Evolutionary conservation across 2,888 invertebrate genomes (phyloP), one percentile per base, ranked within the genome.

Genomic region (Drosophila neoperkinsi): DNA sequence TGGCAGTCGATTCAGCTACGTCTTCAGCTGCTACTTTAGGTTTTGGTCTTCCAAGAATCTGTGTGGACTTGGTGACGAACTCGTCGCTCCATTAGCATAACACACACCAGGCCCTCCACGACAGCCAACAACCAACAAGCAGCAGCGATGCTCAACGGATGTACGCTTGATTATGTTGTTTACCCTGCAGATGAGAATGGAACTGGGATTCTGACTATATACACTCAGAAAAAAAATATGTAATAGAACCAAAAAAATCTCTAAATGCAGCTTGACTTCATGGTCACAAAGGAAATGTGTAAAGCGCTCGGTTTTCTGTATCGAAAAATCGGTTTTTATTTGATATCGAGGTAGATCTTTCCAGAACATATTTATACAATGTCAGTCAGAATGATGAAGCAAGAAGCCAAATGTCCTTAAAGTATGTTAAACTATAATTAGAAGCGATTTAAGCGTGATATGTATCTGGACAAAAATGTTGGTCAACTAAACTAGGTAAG

Each of bases 141-240:
- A 53, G 56, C 61, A 28, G 28, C 16, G 61, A 46, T 43, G 53
- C 59, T 58, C 61, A 13, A 31, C 67, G 82, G 89, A 90, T 90
- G 87, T 87, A 80, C 82, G 90, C 87, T 78, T 87, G 87, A 90
- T 87, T 87, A 87, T 87, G 87, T 90, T 87, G 87, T 87, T 89
- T 77, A 64, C 73, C 57, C 60, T 74, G 70, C 65, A 66, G 71
- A 36, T 55, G 71, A 43, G 57, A 43, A 57, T 57, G 56, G n/a
- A 49, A 64, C 60, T 59, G 56, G 21, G 51, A 72, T 50, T 69
- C 49, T 4, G 31, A 62, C 51, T 63, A 7, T 6, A n/a, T 56
- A 28, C 55, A 56, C 55, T 28, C 28, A 18, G 36, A 36, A 34
- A 34, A 34, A 34, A 25, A 3, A 9, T 25, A 9, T 25, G 16